Percentiles rank a stretch among this genome's conserved stretches.
Evolutionary conservation across 1,140 invertebrate genomes (phyloP).

Genomic region (Campoletis sonorensis): DNA sequence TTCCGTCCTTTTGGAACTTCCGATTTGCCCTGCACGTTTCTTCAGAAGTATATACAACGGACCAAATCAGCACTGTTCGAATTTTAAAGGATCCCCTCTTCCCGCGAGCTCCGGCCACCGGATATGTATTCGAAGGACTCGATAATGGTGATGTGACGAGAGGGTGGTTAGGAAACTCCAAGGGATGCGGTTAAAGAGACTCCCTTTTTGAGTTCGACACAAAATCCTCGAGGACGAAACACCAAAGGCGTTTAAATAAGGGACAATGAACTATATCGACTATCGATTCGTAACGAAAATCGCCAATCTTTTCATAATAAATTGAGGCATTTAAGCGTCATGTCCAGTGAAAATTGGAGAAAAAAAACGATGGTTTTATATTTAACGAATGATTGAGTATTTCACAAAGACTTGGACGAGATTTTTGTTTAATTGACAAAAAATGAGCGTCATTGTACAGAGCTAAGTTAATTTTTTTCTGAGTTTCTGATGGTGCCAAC

Average conservation of each 20-base stretch:
- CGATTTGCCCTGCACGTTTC: constrained; percentile 31
- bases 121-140: constrained; percentile 68
- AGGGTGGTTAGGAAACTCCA: constrained; percentile 42
- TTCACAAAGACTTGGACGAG: too few relatives aligned
- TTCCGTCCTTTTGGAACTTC: constrained; percentile 22
- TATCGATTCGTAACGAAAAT: background rate
- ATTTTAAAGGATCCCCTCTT: constrained; percentile 58
- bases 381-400: too few relatives aligned
- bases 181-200: constrained; percentile 7
- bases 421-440: too few relatives aligned
- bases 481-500: too few relatives aligned
- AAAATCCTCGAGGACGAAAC: background rate
- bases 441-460: too few relatives aligned
- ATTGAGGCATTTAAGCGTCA: too few relatives aligned
- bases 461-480: too few relatives aligned
- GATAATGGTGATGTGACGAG: constrained; percentile 64
- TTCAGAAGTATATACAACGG: constrained; percentile 12
- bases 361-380: too few relatives aligned
- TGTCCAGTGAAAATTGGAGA: too few relatives aligned
- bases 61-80: constrained; percentile 56
- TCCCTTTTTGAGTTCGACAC: background rate
- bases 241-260: background rate
- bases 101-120: constrained; percentile 63
- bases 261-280: background rate
- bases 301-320: background rate